Base-by-base conservation (phyloP, 2,888 invertebrate genomes). In the Scaptomyza reducta region DNA sequence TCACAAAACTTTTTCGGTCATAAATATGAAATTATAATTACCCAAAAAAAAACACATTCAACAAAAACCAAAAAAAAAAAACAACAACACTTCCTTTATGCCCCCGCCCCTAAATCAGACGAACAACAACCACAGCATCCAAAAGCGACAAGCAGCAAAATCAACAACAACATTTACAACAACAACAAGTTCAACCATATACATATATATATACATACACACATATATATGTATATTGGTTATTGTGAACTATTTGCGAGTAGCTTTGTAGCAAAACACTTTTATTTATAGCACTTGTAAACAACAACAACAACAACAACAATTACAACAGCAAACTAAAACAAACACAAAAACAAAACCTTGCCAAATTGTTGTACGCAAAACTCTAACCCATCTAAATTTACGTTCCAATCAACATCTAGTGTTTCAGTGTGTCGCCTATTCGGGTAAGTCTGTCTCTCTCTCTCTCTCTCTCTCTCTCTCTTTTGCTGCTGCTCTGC, bases 361-460 rank as follows among this genome's bases (percentile, higher is more conserved):
- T 64, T 88, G 89, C 84, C 89, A 89, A 87, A 90, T 91, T 88
- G 88, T 90, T 81, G 89, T 90, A 89, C 88, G 88, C 73, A 91
- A 90, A 83, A 89, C 90, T 89, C 89, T 91, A 90, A 91, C 90
- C 86, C 87, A 89, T 85, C 84, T 90, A 90, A 89, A 91, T 91
- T 91, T 89, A 90, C 90, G 88, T 88, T 88, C 83, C 80, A 89
- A 90, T 72, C 88, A 83, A 88, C 89, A 89, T 92, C 85, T 95
- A 97, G 96, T 96, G 96, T 97, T 97, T 96, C 97, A 97, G 95
- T 96, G 96, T 94, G 96, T 97, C 95, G 97, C 97, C 93, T 97
- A 96, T 94, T 97, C 96, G 93, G 97, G 97, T 97, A 96, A 97
- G 97, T 91, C 73, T 58, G 31, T 40, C 61, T 31, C 51, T 66